Base-by-base conservation (phyloP, 2,113 vertebrate genomes). In the Forbesichthys papilliferus region DNA sequence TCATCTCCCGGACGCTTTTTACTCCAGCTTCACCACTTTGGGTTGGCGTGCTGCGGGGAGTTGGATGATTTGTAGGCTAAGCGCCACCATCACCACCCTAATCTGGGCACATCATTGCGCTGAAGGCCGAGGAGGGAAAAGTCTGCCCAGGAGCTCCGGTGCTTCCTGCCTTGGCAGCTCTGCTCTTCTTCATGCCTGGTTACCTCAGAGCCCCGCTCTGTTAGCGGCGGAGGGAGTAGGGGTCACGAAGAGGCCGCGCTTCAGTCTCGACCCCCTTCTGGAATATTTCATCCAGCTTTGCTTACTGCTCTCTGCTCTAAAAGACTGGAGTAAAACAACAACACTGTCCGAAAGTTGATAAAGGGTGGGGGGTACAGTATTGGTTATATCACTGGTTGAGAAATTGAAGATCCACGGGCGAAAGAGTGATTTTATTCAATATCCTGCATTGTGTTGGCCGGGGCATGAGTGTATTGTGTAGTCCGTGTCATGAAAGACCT, bases 151-250 rank as follows among this genome's bases (percentile, higher is more conserved):
- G 73, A 80, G 65, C 74, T 83, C 69, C 52, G 61, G 9, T 14
- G 72, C 78, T 87, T 79, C 57, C 75, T 75, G 78, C 76, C 85
- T 66, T 77, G 62, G 64, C 62, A 42, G 52, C 77, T 77, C 76
- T 75, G 86, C 85, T 70, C 63, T 77, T 80, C 77, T 85, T 88
- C 85, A 88, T 90, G 88, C 84, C 82, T 91, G 88, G 87, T 91
- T 90, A 89, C 77, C 78, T 88, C 79, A 66, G 78, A 86, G 74
- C 79, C 68, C 54, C 13, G 71, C 77, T 84, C 87, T 88, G 88
- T 85, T 87, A 88, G 82, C 83, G 75, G 86, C 85, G 47, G 71
- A 76, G 61, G 84, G 86, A 86, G 88, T 79, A 18, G 73, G 80
- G 85, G 85, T 91, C 87, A 88, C 53, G 48, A 74, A 66, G 80